These are phyloP conservation scores for Ailurus styani DNA, from an alignment of 2,113 vertebrate species.

Conservation along the genomic window DNA sequence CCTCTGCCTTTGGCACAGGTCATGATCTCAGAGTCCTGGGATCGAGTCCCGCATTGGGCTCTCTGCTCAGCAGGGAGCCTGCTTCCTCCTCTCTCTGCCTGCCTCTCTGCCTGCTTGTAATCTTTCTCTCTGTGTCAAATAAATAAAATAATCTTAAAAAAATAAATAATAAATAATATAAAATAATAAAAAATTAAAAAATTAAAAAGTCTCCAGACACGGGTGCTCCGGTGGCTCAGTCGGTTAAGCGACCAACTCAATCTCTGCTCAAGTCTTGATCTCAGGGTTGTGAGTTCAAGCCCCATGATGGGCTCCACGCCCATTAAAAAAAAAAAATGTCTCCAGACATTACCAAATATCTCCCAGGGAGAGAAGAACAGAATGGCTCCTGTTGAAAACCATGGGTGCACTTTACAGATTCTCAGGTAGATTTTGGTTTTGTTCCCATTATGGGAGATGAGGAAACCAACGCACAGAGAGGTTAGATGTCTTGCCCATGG, in stretches of 20 bases:
- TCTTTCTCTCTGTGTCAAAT: no score
- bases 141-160: no score
- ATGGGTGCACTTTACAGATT: background rate
- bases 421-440: background rate
- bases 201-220: no score
- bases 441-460: background rate
- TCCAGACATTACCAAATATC: background rate
- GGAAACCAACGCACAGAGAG: background rate
- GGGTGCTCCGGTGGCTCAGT: background rate
- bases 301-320: no score
- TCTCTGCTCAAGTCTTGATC: background rate
- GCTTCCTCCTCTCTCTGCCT: no score
- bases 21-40: no score
- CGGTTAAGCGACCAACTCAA: background rate
- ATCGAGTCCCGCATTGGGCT: no score
- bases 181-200: no score
- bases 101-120: no score
- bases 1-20: no score
- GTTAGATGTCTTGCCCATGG: background rate
- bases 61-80: no score
- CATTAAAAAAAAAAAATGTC: background rate
- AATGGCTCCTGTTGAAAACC: background rate
- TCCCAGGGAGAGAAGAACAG: background rate
- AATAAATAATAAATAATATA: no score
- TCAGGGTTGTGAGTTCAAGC: background rate